Percentiles rank a stretch among this genome's conserved stretches.
These are phyloP conservation scores for Euplexia lucipara DNA, from an alignment of 2,888 invertebrate species.

Conservation along the genomic window DNA sequence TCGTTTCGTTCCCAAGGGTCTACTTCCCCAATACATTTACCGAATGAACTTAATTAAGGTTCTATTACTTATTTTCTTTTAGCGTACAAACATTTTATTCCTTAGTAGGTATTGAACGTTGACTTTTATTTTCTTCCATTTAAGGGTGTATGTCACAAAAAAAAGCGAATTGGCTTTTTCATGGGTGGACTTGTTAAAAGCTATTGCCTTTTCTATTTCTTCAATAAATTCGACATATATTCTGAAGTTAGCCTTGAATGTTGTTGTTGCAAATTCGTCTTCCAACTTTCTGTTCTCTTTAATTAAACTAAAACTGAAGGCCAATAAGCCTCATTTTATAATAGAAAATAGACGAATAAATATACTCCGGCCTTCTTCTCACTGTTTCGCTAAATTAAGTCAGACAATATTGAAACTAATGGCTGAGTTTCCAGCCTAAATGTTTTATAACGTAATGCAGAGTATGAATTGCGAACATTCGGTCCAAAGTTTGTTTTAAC, in stretches of 20 bases:
- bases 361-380: slow-evolving; percentile 1
- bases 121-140: slow-evolving; percentile 34
- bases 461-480: slow-evolving; percentile 50
- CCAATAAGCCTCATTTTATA: slow-evolving; percentile 12
- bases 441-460: slow-evolving; percentile 45
- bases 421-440: slow-evolving; percentile 45
- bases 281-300: background rate
- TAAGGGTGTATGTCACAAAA: background rate
- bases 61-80: slow-evolving; percentile 62
- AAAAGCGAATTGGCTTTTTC: background rate
- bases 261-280: background rate
- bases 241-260: background rate
- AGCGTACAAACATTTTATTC: slow-evolving; percentile 42
- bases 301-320: slow-evolving; percentile 10
- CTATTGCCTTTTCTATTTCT: background rate
- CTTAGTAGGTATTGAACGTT: slow-evolving; percentile 33
- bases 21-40: slow-evolving; percentile 63
- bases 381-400: slow-evolving; percentile 40
- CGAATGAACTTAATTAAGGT: slow-evolving; percentile 66
- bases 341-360: slow-evolving; percentile 20
- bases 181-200: background rate
- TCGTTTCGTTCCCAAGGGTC: slow-evolving; percentile 45
- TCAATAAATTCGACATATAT: slow-evolving; percentile 6
- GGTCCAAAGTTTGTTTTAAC: slow-evolving; percentile 51
- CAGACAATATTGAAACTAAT: slow-evolving; percentile 48